Conservation (phyloP, 2,113 vertebrate genomes). For the Percopsis transmontana region DNA sequence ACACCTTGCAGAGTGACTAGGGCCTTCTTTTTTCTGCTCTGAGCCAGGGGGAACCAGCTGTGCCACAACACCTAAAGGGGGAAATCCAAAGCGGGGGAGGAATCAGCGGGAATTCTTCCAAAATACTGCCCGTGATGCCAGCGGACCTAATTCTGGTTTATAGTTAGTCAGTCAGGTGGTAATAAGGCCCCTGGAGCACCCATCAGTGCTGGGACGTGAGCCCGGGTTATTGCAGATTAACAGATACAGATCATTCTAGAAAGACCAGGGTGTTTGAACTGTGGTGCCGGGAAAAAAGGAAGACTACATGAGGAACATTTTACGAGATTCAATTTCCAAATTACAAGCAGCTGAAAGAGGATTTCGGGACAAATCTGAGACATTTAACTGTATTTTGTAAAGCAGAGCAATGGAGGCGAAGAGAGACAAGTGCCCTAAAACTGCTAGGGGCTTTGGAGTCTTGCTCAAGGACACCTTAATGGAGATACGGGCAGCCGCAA, state of each 20-base stretch:
- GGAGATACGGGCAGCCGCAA: constrained; percentile 5
- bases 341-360: constrained; percentile 1
- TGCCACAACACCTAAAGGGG: constrained; percentile 35
- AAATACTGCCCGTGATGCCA: constrained; percentile 12
- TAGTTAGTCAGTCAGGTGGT: constrained; percentile 44
- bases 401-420: not conserved
- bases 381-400: not conserved
- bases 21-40: constrained; percentile 29
- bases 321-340: not conserved
- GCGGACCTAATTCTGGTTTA: constrained; percentile 21
- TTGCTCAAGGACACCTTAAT: constrained; percentile 3
- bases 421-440: constrained; percentile 1
- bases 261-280: too few relatives aligned
- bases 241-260: too few relatives aligned
- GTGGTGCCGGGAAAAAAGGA: not conserved
- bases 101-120: constrained; percentile 11
- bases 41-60: constrained; percentile 70
- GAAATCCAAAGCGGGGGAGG: not conserved
- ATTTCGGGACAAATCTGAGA: not conserved
- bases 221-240: not conserved
- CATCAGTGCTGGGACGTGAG: constrained; percentile 28
- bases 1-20: constrained; percentile 24
- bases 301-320: constrained; percentile 6
- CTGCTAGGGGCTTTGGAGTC: not conserved
- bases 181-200: constrained; percentile 26